Evolutionary conservation across 2,888 invertebrate genomes (phyloP).

Genomic region (Polyploca ridens): DNA sequence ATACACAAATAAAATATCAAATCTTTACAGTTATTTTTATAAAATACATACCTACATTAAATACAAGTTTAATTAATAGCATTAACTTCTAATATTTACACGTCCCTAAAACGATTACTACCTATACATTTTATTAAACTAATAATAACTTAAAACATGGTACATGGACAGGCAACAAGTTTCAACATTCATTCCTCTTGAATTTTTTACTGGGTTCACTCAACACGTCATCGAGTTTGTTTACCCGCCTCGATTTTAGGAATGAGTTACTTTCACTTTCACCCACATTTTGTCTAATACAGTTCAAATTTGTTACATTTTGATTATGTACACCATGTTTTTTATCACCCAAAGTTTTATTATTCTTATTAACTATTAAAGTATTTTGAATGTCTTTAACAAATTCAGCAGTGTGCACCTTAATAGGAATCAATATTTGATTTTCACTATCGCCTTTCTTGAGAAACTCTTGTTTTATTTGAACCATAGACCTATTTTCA

Average conservation of each 20-base stretch:
- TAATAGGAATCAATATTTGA: constrained; percentile 76
- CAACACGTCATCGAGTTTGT: constrained; percentile 73
- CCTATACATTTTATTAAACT: constrained; percentile 77
- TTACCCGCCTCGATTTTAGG: constrained; percentile 72
- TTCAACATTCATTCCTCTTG: constrained; percentile 79
- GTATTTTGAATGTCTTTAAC: constrained; percentile 82
- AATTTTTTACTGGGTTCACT: constrained; percentile 78
- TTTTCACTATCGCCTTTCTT: constrained; percentile 78
- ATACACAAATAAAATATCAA: constrained; percentile 71
- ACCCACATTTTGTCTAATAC: constrained; percentile 73
- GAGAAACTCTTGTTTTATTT: constrained; percentile 72
- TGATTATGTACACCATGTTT: constrained; percentile 81
- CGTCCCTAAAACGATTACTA: constrained; percentile 60
- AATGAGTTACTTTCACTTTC: constrained; percentile 76
- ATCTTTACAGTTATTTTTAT: constrained; percentile 74
- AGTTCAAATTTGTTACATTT: constrained; percentile 76
- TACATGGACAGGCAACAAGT: constrained; percentile 60
- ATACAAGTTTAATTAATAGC: constrained; percentile 70
- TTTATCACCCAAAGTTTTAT: constrained; percentile 79
- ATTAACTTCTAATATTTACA: constrained; percentile 79
- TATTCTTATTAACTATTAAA: constrained; percentile 79
- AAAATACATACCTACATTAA: constrained; percentile 77
- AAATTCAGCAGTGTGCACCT: constrained; percentile 72
- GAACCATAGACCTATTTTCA: constrained; percentile 75
- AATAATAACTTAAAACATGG: constrained; percentile 78